Base-by-base conservation (phyloP, 2,888 invertebrate species). In the Leucoptera coffeella region DNA sequence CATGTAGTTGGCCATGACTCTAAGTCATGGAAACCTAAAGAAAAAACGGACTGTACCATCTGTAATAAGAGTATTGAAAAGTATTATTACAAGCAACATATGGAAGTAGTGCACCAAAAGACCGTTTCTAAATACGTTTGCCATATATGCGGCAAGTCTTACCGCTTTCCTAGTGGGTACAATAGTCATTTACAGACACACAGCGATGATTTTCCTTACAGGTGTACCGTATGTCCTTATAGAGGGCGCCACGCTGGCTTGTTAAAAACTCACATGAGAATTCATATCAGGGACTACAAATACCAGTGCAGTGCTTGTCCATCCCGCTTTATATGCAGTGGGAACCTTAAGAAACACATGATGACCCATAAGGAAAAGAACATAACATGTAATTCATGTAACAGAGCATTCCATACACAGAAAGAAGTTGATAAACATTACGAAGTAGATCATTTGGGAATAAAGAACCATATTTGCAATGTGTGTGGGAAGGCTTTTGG, bases 291-390 rank as follows among this genome's bases (percentile, higher is more conserved):
- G 0, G 42, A 48, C 4, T 58, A 53, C 30, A 55, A 54, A 8
- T 59, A 48, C 35, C 41, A 49, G 2, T 60, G 60, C 40, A 44
- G 50, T 13, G 47, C 43, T 31, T 59, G 60, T 30, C 37, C 50
- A 2, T 34, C 50, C 26, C 33, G 40, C 1, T 59, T 57, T 27
- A 33, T 56, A 4, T 58, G 56, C 4, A 40, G 47, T 26, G 57
- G 60, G 30, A 60, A 60, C 35, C 36, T 60, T 1, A 59, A 53
- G 22, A 42, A 55, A 28, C 60, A 60, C 41, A 31, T 53, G 5
- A 32, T 57, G 14, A 58, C 49, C 3, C 59, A 60, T 31, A 47
- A 56, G 23, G 50, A 51, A 8, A 45, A 41, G 20, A 51, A 50
- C 2, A 46, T 41, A 14, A 55, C 51, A 38, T 60, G 59, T 32